phyloP scores from a whole-genome alignment of 2,797 vertebrate species.

The Numenius phaeopus region DNA sequence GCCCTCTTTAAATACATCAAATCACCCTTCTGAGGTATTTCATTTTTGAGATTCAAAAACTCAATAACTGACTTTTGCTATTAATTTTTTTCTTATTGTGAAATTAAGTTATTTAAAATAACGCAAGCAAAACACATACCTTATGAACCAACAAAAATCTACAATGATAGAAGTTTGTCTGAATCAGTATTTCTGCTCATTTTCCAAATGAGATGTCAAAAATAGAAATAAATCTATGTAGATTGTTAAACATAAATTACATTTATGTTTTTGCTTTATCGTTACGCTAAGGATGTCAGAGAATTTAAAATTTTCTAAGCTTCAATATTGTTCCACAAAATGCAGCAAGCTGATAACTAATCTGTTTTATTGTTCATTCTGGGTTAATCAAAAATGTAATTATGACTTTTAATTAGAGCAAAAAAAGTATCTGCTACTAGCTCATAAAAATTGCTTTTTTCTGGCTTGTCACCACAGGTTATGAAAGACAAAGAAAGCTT shows the following conservation, averaged over 20 bases:
- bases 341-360: slow-evolving; percentile 48
- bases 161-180: neutral
- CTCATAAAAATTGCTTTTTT: slow-evolving; percentile 51
- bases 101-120: neutral
- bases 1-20: neutral
- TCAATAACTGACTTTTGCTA: neutral
- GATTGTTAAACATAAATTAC: neutral
- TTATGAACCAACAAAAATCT: neutral
- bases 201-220: slow-evolving; percentile 19
- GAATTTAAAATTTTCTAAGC: slow-evolving; percentile 26
- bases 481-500: slow-evolving; percentile 56
- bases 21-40: neutral
- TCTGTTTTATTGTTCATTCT: slow-evolving; percentile 59
- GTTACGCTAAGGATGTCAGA: neutral
- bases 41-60: neutral
- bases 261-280: slow-evolving; percentile 28
- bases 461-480: slow-evolving; percentile 51
- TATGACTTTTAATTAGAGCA: slow-evolving; percentile 66
- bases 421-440: slow-evolving; percentile 44
- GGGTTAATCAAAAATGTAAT: slow-evolving; percentile 66
- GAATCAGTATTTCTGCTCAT: neutral
- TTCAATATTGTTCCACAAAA: slow-evolving; percentile 1
- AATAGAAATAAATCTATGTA: neutral
- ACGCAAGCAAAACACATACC: neutral
- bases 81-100: neutral